Base-by-base conservation (phyloP, 2,888 invertebrate genomes). In the Mechanitis messenoides region DNA sequence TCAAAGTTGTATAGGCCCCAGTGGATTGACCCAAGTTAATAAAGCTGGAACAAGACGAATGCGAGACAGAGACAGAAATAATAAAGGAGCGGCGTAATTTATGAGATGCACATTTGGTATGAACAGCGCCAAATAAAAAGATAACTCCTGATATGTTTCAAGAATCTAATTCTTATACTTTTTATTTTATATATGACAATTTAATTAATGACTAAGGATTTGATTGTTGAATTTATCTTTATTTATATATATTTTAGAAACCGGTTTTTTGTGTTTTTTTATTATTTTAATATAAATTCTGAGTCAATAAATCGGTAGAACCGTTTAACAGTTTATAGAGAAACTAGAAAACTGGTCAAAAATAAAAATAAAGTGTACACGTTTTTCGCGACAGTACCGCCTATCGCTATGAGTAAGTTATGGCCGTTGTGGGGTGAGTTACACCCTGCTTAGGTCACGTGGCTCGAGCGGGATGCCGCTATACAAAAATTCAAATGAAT, bases 371-470 rank as follows among this genome's bases (percentile, higher is more conserved):
- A 65, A 68, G 73, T 72, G 73, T 83, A 79, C 83, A 81, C 83
- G 84, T 83, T 86, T 86, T 87, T 85, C 80, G 80, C 82, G 85
- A 88, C 85, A 82, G 86, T 87, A 87, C 90, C 85, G 85, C 86
- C 88, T 89, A 90, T 88, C 88, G 87, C 85, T 88, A 89, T 90
- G 89, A 89, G 89, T 90, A 87, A 90, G 85, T 90, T 90, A 90
- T 90, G 87, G 88, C 87, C 84, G 85, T 81, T 78, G 89, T 86
- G 88, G 90, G 90, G 89, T 90, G 90, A 90, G 87, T 89, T 90
- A 90, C 90, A 90, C 90, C 90, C 90, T 89, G 88, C 86, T 88
- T 88, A 87, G 89, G 88, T 89, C 90, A 90, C 90, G 88, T 89
- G 90, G 87, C 80, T 74, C 76, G 86, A 87, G 72, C 72, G 81